Evolutionary conservation across 2,888 invertebrate genomes (phyloP), one percentile per base, ranked within the genome.

Genomic region (Pristionchus japonicus): DNA sequence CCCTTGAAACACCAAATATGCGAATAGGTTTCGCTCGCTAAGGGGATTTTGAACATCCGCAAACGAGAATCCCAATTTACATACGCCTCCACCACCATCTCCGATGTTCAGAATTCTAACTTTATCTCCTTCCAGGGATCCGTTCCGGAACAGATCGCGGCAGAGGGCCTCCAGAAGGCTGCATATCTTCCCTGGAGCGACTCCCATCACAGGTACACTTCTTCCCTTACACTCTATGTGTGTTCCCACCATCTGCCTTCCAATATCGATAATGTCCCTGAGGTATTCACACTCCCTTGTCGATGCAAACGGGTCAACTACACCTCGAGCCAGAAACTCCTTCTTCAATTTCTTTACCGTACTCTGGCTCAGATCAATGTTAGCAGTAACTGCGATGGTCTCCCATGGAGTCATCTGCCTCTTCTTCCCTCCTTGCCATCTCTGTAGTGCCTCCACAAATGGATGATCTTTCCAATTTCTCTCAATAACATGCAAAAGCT

Each of bases 41-140:
- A 37, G 82, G 13, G 34, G 37, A 52, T 83, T 52, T 6, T n/a
- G n/a, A 2, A 52, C 34, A 52, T 83, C 82, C 7, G 37, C 37
- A 3, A 83, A 52, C 1, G 82, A 49, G 34, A 82, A 49, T 31
- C 82, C 82, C 31, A 82, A 15, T 27, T 49, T 82, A 31, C 34
- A 34, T 31, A 82, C 27, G 3, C 49, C 49, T 49, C 82, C 47
- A 40, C 82, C 82, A 2, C 49, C 82, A 49, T 82, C 82, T 27
- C 82, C 82, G 37, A 82, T 82, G 31, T 82, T 82, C 11, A 49
- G 47, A 6, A 82, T 37, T 82, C 52, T 27, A 3, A 82, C 52
- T n/a, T 15, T 49, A 23, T 52, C 82, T 49, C 37, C 31, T 49
- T 49, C 15, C 82, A 82, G 82, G 3, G 7, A 49, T 2, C 49